Base-by-base conservation (phyloP, 2,113 vertebrate species). In the Potamarius usumacintae region DNA sequence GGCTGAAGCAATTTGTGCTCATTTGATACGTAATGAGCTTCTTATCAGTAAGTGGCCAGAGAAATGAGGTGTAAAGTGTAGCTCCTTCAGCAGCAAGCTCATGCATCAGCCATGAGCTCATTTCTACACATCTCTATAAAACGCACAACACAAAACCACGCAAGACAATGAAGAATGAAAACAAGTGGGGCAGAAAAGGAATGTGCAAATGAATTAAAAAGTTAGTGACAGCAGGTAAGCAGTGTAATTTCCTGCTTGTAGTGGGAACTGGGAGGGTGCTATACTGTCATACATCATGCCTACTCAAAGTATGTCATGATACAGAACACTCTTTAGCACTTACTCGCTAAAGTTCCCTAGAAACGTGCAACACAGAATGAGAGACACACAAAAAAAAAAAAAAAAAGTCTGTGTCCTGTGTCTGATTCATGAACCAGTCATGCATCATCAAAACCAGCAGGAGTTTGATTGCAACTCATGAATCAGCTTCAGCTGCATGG, bases 31-130 rank as follows among this genome's bases (percentile, higher is more conserved):
- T 91, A 93, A 93, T 92, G 91, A 93, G 89, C 88, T 91, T 92
- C 93, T 93, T 93, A 94, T 94, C 94, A 92, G 92, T 86, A 91
- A 88, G 93, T 94, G 93, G 91, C 90, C 90, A 92, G 88, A 92
- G 92, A 93, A 90, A 93, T 91, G 91, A 93, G 91, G 92, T 93
- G 92, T 92, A 90, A 93, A 93, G 88, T 91, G 93, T 92, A 91
- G 91, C 91, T 91, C 80, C 81, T 88, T 93, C 91, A 78, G 88
- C 88, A 90, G 71, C 48, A 50, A 79, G 83, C 83, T 91, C 93
- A 94, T 91, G 86, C 90, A 79, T 80, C 27, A 85, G 90, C 88
- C 90, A 74, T 91, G 91, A 93, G 89, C 89, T 94, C 92, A 92
- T 93, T 91, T 87, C 63, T 76, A 34, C 65, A 77, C 69, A 82